Percentiles rank a stretch among this genome's conserved stretches.
phyloP scores from a whole-genome alignment of 2,797 vertebrate genomes.

The Urosaurus nigricauda region DNA sequence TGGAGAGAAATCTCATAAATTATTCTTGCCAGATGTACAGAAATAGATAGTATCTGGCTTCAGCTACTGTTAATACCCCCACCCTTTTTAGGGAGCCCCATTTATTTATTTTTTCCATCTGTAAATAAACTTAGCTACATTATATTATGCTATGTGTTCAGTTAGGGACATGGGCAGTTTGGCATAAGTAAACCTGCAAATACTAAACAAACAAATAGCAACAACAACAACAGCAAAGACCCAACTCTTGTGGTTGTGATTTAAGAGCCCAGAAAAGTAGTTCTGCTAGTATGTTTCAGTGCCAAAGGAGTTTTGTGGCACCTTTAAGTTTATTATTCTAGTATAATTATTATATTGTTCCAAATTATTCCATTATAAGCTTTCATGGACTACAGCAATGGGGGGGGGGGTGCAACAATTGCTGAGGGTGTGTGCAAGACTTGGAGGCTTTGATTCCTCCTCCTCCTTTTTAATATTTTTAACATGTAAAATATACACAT shows the following conservation, averaged over 20 bases:
- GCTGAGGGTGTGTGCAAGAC: no score
- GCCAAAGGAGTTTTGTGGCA: no score
- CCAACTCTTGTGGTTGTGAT: neutral
- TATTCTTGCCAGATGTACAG: constrained; percentile 78
- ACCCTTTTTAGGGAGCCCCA: constrained; percentile 67
- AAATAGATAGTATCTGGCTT: constrained; percentile 82
- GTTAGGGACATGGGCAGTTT: constrained; percentile 41
- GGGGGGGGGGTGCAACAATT: no score
- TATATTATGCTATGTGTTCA: constrained; percentile 41
- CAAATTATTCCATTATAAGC: no score
- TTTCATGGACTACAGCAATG: no score
- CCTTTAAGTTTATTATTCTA: no score
- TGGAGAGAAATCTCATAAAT: constrained; percentile 76
- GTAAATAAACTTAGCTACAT: constrained; percentile 45
- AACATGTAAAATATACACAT: no score
- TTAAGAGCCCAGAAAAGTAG: neutral
- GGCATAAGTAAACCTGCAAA: neutral
- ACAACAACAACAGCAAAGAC: neutral
- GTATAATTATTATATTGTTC: no score
- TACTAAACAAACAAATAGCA: neutral
- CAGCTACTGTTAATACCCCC: constrained; percentile 75
- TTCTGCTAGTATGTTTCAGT: neutral
- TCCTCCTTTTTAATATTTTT: no score
- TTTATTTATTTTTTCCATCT: constrained; percentile 68
- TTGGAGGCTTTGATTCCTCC: no score